Evolutionary conservation across 2,113 vertebrate species (phyloP).

Genomic region (Scytalopus superciliaris): DNA sequence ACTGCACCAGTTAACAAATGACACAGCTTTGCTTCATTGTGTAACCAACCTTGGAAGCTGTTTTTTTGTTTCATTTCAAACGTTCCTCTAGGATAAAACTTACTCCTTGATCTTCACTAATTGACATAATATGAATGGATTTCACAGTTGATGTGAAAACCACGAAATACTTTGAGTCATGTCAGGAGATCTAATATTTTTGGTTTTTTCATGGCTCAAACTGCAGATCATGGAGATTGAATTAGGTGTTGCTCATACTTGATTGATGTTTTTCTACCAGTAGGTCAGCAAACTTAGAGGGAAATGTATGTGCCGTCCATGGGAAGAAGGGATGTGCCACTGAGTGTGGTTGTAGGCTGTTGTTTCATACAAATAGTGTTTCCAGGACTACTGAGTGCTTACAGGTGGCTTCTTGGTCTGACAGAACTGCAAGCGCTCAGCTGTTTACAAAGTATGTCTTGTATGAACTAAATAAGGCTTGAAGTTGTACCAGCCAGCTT

Average conservation of each 20-base stretch:
- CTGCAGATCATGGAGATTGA: not conserved
- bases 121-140: not conserved
- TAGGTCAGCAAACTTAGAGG: not conserved
- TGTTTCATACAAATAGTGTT: not conserved
- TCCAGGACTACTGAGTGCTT: not conserved
- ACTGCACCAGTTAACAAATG: not conserved
- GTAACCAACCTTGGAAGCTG: constrained; percentile 24
- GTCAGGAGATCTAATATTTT: not conserved
- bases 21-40: not conserved
- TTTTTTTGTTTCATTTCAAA: not conserved
- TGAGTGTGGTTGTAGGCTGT: not conserved
- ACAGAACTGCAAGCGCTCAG: not conserved
- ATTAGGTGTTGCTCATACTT: not conserved
- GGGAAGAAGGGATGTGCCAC: not conserved
- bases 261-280: not conserved
- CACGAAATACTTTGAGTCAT: not conserved
- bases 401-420: not conserved
- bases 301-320: not conserved
- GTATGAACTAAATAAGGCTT: not conserved
- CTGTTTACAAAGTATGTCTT: not conserved
- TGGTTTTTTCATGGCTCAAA: not conserved
- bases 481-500: not conserved
- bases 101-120: not conserved
- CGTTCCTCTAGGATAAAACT: not conserved
- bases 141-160: not conserved